Base-by-base conservation (phyloP, 37 sponge, comb jelly and placozoan genomes). In the Axinella damicornis region DNA sequence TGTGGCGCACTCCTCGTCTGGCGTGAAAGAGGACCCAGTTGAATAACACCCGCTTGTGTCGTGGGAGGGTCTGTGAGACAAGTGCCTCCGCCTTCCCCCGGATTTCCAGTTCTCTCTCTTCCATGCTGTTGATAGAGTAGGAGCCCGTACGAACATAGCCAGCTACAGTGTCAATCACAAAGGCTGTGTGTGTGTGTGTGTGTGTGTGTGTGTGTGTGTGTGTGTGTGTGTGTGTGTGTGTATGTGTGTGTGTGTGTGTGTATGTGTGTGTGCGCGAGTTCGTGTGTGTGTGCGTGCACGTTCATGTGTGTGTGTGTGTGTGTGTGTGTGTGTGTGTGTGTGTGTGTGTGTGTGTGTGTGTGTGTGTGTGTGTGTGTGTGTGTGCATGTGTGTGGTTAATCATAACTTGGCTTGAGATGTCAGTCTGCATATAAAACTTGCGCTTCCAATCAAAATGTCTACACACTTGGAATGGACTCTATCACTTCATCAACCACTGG, bases 21-120 rank as follows among this genome's bases (percentile, higher is more conserved):
- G 92, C 80, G 39, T 95, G 95, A 69, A 75, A 95, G 18, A 95
- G 81, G 11, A 89, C 80, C 95, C 95, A 92, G 65, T 95, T 92
- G 81, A 92, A 92, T 71, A 92, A 19, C 12, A 85, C 28, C 24
- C 90, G 66, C 35, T 89, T 77, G 69, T 67, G 90, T 17, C 76
- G 5, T 4, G 79, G 46, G 5, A 95, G 78, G 5, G 35, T 72
- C 5, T 21, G 20, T 11, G 52, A 19, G 20, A 92, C 87, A 0
- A 70, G 39, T n/a, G 81, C 63, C 73, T 92, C 90, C 12, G 95
- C 92, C 30, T 68, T 71, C 28, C 22, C 20, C 25, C 88, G 77
- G 18, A 95, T 95, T 34, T 55, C 64, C 11, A 22, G 18, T 62
- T 95, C 95, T 65, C 89, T 87, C 70, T 84, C 78, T 58, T 95